Evolutionary conservation across 2,113 vertebrate species (phyloP), one percentile per base, ranked within the genome.

Genomic region (Mobula hypostoma): DNA sequence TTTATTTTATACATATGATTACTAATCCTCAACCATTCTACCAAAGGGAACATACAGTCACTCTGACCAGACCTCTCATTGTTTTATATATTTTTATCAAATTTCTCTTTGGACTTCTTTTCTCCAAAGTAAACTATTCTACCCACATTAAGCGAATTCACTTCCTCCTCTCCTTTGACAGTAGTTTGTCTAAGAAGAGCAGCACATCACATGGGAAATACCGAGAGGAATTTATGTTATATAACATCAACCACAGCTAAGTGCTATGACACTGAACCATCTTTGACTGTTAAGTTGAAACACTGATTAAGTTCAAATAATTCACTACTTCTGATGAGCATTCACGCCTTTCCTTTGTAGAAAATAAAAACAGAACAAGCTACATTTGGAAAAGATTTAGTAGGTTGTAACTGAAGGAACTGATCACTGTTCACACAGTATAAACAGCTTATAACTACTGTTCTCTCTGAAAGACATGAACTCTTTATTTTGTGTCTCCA

Each of bases 311-410:
- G 40, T 61, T 63, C 56, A 85, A 56, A 58, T 15, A 27, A 24
- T 61, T 85, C 29, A 63, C n/a, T 17, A 66, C 61, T 90, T n/a
- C 29, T 32, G 63, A 90, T 36, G 85, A 68, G 61, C 58, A 90
- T 68, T 88, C n/a, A 61, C 17, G 85, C 15, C 85, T 90, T 66
- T 68, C 85, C 63, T 29, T 19, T 66, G 85, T 90, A 90, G 7
- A 27, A 68, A 90, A n/a, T 90, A 32, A 90, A 90, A 90, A 90
- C 66, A 90, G 61, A 90, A 90, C 85, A 66, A 90, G 61, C 5
- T 32, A 90, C 29, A 90, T 90, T 90, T 66, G 85, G 61, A 66
- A 90, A 90, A 66, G 14, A 90, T 90, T 90, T n/a, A 17, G 12
- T 66, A 90, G 63, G 61, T 63, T 90, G 61, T n/a, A 7, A n/a